Percentiles rank a stretch among this genome's conserved stretches.
phyloP scores from a whole-genome alignment of 2,797 vertebrate species.

The Pangasius macronema region DNA sequence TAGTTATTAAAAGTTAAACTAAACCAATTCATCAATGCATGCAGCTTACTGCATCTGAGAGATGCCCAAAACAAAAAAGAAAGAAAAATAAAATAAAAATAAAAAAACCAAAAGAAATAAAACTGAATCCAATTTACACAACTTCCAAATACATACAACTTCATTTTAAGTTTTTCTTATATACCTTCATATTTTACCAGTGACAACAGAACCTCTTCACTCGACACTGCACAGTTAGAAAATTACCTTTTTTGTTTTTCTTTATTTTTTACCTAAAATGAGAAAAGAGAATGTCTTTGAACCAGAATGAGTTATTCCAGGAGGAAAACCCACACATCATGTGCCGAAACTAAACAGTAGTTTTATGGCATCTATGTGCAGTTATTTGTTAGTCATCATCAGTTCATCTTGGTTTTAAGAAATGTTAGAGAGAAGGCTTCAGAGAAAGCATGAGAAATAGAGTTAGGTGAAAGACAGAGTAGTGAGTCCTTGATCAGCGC shows the following conservation, averaged over 20 bases:
- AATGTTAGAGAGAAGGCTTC: conserved; percentile 76
- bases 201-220: conserved; percentile 86
- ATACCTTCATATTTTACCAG: conserved; percentile 89
- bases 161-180: conserved; percentile 82
- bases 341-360: conserved; percentile 94
- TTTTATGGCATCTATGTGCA: conserved; percentile 90
- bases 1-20: conserved; percentile 89
- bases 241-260: conserved; percentile 64
- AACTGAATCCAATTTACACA: conserved; percentile 88
- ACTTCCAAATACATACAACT: conserved; percentile 93
- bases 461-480: conserved; percentile 60
- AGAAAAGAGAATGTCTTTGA: conserved; percentile 72
- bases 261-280: conserved; percentile 60
- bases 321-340: conserved; percentile 73
- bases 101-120: conserved; percentile 39
- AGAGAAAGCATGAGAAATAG: conserved; percentile 56
- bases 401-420: conserved; percentile 66
- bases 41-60: conserved; percentile 89
- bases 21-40: conserved; percentile 96
- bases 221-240: conserved; percentile 88
- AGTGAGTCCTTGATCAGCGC: conserved; percentile 73
- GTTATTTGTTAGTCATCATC: conserved; percentile 70
- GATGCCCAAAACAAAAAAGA: conserved; percentile 70
- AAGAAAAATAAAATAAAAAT: conserved; percentile 67
- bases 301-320: conserved; percentile 65